Evolutionary conservation across 2,888 invertebrate species (phyloP).

Genomic region (Cephus runcator): DNA sequence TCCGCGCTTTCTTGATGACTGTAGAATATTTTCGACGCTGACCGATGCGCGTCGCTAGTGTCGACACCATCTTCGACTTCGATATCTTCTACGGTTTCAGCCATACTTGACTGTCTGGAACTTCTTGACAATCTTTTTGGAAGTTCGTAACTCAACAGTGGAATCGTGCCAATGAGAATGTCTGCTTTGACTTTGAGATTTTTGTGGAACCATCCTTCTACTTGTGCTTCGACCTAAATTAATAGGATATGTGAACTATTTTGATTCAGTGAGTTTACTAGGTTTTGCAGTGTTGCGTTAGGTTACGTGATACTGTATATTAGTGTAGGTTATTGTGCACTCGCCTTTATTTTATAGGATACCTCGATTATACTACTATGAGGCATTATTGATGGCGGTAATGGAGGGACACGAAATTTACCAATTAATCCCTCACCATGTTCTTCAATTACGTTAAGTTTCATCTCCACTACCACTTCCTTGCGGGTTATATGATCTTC

Average conservation of each 20-base stretch:
- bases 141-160: slow-evolving; percentile 17
- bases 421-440: slow-evolving; percentile 11
- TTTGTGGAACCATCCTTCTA: slow-evolving; percentile 19
- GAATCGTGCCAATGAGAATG: slow-evolving; percentile 23
- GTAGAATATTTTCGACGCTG: neutral
- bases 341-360: slow-evolving; percentile 14
- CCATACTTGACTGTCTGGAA: neutral
- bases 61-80: neutral
- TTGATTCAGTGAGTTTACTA: neutral
- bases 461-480: slow-evolving; percentile 15
- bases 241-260: neutral
- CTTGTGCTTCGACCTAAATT: slow-evolving; percentile 16
- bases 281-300: no score
- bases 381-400: slow-evolving; percentile 14
- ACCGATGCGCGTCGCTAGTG: neutral
- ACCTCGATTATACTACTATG: slow-evolving; percentile 14
- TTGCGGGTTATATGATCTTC: slow-evolving; percentile 12
- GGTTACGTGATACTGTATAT: neutral
- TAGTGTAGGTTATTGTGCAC: neutral
- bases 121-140: neutral
- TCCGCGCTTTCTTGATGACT: neutral
- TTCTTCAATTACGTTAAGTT: slow-evolving; percentile 13
- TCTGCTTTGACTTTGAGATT: slow-evolving; percentile 18
- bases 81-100: neutral
- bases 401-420: slow-evolving; percentile 9